Conservation (phyloP, 2,888 invertebrate genomes). For the Prenolepis imparis region DNA sequence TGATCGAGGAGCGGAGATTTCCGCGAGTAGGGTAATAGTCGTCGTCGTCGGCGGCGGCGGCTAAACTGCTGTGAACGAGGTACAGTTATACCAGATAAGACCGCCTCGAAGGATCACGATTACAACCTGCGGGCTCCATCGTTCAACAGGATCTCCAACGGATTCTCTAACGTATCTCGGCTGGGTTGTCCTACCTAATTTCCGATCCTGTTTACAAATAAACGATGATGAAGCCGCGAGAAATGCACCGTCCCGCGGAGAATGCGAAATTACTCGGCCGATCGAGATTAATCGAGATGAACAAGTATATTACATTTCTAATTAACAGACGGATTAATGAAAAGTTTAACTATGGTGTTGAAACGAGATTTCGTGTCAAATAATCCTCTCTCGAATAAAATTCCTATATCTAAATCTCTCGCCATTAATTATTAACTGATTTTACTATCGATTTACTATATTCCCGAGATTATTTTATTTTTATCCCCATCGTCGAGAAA, state of each 20-base stretch:
- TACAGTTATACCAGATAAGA: constrained; percentile 75
- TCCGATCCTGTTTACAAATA: constrained; percentile 72
- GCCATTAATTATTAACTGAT: background rate
- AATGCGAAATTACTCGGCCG: background rate
- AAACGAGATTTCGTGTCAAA: background rate
- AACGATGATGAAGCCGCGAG: constrained; percentile 53
- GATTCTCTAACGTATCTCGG: constrained; percentile 67
- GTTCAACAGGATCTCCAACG: constrained; percentile 73
- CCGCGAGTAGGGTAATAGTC: constrained; percentile 52
- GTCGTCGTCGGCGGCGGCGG: constrained; percentile 3
- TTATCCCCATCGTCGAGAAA: background rate
- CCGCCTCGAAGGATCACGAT: constrained; percentile 74
- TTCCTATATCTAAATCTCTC: background rate
- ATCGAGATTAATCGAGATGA: background rate
- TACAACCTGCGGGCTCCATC: constrained; percentile 68
- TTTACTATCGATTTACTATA: background rate
- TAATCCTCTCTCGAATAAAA: background rate
- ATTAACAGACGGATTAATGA: background rate
- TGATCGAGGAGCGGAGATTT: constrained; percentile 54
- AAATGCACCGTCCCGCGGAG: constrained; percentile 4
- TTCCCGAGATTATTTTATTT: background rate
- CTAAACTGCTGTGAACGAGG: constrained; percentile 51
- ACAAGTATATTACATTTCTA: background rate
- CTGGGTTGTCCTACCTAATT: constrained; percentile 71
- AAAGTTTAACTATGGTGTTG: background rate